A percentile compares a stretch with the other conserved stretches of the same genome.
Conservation (phyloP, 2,113 vertebrate species). For the Tragelaphus strepsiceros region DNA sequence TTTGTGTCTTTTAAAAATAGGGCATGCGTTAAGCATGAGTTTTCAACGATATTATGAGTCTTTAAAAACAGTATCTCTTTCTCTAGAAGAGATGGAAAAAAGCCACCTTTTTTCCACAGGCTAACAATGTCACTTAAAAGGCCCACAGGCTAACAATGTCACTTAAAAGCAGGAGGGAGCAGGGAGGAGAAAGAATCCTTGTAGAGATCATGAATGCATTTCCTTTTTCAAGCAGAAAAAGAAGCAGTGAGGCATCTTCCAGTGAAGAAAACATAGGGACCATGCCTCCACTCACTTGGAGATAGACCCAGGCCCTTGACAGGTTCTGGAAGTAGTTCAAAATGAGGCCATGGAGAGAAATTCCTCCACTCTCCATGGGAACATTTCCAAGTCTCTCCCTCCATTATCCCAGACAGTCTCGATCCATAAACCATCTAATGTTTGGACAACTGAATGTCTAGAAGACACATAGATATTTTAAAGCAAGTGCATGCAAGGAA, state of each 20-base stretch:
- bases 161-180: not conserved
- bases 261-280: not conserved
- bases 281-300: not conserved
- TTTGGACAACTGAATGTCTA: not conserved
- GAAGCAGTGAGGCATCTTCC: not conserved
- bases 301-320: not conserved
- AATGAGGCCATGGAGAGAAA: not conserved
- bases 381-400: not conserved
- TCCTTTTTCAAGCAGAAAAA: slow-evolving; percentile 4
- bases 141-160: not conserved
- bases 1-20: not conserved
- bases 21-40: slow-evolving; percentile 16
- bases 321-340: not conserved
- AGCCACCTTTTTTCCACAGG: not conserved
- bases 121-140: not conserved
- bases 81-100: not conserved
- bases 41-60: not conserved
- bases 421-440: not conserved
- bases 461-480: not conserved
- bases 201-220: not conserved
- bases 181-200: not conserved
- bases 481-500: not conserved
- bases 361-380: not conserved
- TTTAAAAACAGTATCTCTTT: not conserved
- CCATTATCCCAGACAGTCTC: not conserved